Conservation (phyloP, 2,888 invertebrate species). For the Auanema freiburgensis region DNA sequence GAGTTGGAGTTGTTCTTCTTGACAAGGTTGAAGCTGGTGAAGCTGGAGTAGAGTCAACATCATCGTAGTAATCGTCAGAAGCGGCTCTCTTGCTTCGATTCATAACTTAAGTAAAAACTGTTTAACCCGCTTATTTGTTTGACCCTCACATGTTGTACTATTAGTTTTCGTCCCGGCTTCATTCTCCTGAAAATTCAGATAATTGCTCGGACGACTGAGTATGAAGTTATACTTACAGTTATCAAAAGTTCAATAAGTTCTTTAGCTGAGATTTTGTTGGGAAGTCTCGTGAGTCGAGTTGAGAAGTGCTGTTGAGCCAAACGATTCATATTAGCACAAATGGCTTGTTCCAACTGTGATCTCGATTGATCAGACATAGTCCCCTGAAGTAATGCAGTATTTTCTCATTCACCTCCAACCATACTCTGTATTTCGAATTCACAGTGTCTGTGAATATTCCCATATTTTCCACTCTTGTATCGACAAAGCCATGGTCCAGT, state of each 20-base stretch:
- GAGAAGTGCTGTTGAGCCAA: constrained; percentile 49
- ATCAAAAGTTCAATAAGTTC: constrained; percentile 40
- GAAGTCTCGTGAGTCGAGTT: constrained; percentile 39
- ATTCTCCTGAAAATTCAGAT: constrained; percentile 6
- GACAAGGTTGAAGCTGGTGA: constrained; percentile 20
- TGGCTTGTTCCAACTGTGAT: constrained; percentile 43
- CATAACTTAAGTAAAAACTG: background rate
- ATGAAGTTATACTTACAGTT: constrained; percentile 14
- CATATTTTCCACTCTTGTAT: constrained; percentile 54
- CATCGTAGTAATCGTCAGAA: constrained; percentile 41
- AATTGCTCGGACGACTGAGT: background rate
- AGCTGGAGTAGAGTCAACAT: constrained; percentile 30
- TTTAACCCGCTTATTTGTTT: background rate
- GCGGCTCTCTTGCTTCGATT: constrained; percentile 14
- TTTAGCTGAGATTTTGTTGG: constrained; percentile 42
- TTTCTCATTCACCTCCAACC: background rate
- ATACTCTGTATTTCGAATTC: constrained; percentile 49
- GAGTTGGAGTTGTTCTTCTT: constrained; percentile 14
- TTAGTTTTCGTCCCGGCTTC: background rate
- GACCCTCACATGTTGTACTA: background rate
- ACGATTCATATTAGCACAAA: constrained; percentile 48
- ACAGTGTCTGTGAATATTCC: constrained; percentile 61
- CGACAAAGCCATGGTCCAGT: constrained; percentile 46
- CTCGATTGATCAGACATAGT: constrained; percentile 41
- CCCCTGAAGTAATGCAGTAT: constrained; percentile 17